A percentile compares a stretch with the other conserved stretches of the same genome.
Conservation (phyloP, 1,140 invertebrate genomes). For the Drosophila pallidifrons region DNA sequence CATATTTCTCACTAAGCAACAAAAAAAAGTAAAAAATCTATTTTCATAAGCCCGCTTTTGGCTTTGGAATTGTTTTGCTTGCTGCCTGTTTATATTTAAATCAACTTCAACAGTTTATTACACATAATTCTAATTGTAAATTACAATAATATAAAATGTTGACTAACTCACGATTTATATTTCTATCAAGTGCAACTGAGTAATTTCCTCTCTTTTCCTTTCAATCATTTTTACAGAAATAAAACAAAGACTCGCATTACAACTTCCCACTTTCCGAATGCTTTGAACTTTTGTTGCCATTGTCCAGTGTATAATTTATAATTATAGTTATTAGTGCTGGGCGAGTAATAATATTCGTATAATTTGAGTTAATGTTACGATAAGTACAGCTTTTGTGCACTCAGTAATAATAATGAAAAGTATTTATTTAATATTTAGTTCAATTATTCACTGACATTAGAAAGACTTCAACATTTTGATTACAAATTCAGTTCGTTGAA, state of each 20-base stretch:
- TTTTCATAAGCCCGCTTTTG: conserved; percentile 50
- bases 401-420: not conserved
- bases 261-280: too few relatives aligned
- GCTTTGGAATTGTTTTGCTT: conserved; percentile 61
- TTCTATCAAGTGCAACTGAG: too few relatives aligned
- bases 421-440: not conserved
- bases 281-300: conserved; percentile 6
- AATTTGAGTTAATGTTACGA: conserved; percentile 1
- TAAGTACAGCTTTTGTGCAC: not conserved
- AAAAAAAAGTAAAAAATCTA: conserved; percentile 41
- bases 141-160: too few relatives aligned
- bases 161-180: too few relatives aligned
- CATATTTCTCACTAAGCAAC: not conserved
- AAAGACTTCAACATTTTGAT: not conserved
- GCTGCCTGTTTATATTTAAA: conserved; percentile 46
- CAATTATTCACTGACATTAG: not conserved
- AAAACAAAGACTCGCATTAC: too few relatives aligned
- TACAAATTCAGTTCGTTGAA: not conserved
- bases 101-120: too few relatives aligned
- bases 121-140: too few relatives aligned
- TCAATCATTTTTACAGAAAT: too few relatives aligned
- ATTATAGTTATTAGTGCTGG: conserved; percentile 9
- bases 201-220: too few relatives aligned
- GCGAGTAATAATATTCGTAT: not conserved
- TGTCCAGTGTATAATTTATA: conserved; percentile 14